These are phyloP conservation scores for Danaus chrysippus DNA, from an alignment of 2,888 invertebrate genomes.

Conservation along the genomic window DNA sequence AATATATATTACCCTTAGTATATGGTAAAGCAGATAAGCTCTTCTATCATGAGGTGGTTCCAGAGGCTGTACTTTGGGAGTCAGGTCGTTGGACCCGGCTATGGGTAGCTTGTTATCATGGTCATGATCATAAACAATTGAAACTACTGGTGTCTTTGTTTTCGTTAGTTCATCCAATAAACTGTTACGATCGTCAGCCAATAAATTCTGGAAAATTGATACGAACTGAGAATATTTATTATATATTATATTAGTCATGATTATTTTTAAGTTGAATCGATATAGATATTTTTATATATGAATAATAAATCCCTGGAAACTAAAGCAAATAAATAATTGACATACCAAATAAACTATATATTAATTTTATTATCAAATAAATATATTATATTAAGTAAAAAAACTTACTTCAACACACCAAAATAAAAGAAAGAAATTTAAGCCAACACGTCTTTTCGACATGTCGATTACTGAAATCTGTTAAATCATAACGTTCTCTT, in stretches of 20 bases:
- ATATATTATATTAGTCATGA: background rate
- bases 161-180: constrained; percentile 2
- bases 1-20: constrained; percentile 29
- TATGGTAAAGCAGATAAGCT: constrained; percentile 33
- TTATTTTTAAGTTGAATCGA: background rate
- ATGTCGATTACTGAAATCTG: constrained; percentile 17
- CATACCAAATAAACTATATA: too few species aligned
- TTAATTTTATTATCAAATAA: background rate
- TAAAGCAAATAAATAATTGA: too few species aligned
- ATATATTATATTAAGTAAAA: background rate
- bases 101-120: background rate
- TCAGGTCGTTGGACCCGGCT: constrained; percentile 5
- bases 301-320: too few species aligned
- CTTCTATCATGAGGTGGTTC: constrained; percentile 28
- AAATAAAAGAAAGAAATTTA: constrained; percentile 5
- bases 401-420: constrained; percentile 15
- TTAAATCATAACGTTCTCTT: background rate
- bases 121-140: constrained; percentile 12
- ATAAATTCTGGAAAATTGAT: constrained; percentile 10
- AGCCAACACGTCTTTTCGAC: constrained; percentile 6
- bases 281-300: too few species aligned
- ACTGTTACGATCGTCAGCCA: background rate
- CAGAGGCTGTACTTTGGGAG: constrained; percentile 12
- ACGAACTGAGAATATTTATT: background rate
- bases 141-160: constrained; percentile 10